phyloP scores from a whole-genome alignment of 1,140 invertebrate genomes.

The Xylocopa sonorina region DNA sequence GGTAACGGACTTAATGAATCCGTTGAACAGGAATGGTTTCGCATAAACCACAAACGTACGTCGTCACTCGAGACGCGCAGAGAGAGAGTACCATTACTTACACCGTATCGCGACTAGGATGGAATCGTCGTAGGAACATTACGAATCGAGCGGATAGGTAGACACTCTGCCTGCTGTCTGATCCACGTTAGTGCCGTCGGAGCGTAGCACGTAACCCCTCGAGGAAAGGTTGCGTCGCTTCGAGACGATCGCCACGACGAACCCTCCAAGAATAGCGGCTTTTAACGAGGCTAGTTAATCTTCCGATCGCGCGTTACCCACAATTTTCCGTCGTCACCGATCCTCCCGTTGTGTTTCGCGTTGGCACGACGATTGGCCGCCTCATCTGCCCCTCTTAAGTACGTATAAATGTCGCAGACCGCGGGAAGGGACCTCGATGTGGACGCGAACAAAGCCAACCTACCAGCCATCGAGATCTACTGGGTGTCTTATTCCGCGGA shows the following conservation, averaged over 20 bases:
- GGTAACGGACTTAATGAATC: not conserved
- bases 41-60: not conserved
- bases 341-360: conserved; percentile 40
- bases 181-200: not conserved
- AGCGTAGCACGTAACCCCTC: not conserved
- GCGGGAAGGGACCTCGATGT: conserved; percentile 9
- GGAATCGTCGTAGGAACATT: not conserved
- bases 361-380: conserved; percentile 49
- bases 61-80: not conserved
- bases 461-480: conserved; percentile 15
- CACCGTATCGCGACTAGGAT: not conserved
- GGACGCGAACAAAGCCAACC: conserved; percentile 45
- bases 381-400: no score
- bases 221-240: conserved; percentile 9
- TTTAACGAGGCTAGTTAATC: conserved; percentile 57
- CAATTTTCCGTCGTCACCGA: conserved; percentile 57
- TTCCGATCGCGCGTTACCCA: conserved; percentile 46
- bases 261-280: conserved; percentile 56
- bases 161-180: not conserved
- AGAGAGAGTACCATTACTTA: not conserved
- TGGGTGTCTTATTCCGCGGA: no score
- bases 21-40: not conserved
- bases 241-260: not conserved
- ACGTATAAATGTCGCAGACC: conserved; percentile 40
- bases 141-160: not conserved